These are phyloP conservation scores for Drosophila suzukii DNA, from an alignment of 1,140 invertebrate genomes.

Conservation along the genomic window DNA sequence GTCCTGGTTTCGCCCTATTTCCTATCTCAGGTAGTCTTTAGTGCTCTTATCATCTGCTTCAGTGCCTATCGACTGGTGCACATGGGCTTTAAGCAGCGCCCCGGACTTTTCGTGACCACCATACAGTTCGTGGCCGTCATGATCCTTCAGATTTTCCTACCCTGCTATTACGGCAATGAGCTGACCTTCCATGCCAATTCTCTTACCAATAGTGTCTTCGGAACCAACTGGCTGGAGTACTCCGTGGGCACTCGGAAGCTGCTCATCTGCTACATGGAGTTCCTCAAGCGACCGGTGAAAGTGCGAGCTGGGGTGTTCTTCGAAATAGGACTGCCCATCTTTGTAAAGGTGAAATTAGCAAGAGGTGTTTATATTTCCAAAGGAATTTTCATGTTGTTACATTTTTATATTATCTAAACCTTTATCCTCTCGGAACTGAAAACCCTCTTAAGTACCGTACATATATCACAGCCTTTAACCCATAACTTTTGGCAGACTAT, in stretches of 20 bases:
- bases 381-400: neutral
- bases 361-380: neutral
- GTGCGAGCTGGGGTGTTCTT: conserved; percentile 73
- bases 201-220: conserved; percentile 63
- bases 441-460: neutral
- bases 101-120: conserved; percentile 65
- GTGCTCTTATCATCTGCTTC: conserved; percentile 78
- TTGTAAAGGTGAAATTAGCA: conserved; percentile 61
- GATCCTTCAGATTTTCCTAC: conserved; percentile 72
- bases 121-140: conserved; percentile 70
- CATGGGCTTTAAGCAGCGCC: conserved; percentile 58
- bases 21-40: conserved; percentile 67
- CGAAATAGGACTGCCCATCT: conserved; percentile 74
- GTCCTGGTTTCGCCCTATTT: conserved; percentile 63
- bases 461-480: neutral
- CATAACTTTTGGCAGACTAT: conserved; percentile 52
- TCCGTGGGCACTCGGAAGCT: conserved; percentile 63
- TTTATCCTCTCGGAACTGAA: neutral
- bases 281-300: conserved; percentile 61
- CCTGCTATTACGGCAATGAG: conserved; percentile 77
- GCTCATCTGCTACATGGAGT: conserved; percentile 76
- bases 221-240: conserved; percentile 72
- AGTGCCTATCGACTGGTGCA: conserved; percentile 64
- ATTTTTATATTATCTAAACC: too few species aligned
- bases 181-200: conserved; percentile 60